Conservation (phyloP, 2,113 vertebrate species). For the Nicator chloris region DNA sequence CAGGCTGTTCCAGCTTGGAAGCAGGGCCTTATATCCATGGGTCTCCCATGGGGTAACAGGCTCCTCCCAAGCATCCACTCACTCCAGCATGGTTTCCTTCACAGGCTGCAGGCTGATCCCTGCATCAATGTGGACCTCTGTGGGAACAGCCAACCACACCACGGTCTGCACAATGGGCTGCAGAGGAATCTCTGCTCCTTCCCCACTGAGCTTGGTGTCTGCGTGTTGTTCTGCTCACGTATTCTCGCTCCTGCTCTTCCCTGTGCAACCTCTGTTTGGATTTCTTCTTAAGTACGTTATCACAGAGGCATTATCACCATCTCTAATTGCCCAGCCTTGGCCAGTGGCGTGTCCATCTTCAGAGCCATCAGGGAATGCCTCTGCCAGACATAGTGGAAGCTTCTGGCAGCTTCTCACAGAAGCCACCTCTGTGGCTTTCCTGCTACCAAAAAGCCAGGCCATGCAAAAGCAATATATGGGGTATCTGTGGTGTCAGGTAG, state of each 20-base stretch:
- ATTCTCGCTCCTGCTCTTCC: background rate
- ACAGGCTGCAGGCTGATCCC: background rate
- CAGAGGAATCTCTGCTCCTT: background rate
- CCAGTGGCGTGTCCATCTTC: rapidly evolving
- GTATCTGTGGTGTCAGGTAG: background rate
- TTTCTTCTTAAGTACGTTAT: background rate
- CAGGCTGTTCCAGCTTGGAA: background rate
- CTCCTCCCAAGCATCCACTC: background rate
- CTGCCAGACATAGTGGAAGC: rapidly evolving
- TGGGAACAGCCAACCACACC: no score
- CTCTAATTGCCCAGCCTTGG: background rate
- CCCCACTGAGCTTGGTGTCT: background rate
- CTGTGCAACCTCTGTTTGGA: background rate
- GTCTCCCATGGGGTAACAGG: background rate
- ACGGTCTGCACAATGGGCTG: background rate
- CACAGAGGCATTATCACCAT: background rate
- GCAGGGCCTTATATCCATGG: rapidly evolving
- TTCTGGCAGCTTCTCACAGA: background rate
- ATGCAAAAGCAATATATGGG: background rate
- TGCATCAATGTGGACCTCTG: background rate
- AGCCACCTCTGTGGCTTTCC: background rate
- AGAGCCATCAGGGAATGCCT: background rate
- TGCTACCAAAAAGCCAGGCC: background rate
- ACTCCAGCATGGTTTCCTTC: background rate
- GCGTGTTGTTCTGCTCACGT: background rate